Evolutionary conservation across 2,113 vertebrate genomes (phyloP).

Genomic region (Notarius lentiginosus): DNA sequence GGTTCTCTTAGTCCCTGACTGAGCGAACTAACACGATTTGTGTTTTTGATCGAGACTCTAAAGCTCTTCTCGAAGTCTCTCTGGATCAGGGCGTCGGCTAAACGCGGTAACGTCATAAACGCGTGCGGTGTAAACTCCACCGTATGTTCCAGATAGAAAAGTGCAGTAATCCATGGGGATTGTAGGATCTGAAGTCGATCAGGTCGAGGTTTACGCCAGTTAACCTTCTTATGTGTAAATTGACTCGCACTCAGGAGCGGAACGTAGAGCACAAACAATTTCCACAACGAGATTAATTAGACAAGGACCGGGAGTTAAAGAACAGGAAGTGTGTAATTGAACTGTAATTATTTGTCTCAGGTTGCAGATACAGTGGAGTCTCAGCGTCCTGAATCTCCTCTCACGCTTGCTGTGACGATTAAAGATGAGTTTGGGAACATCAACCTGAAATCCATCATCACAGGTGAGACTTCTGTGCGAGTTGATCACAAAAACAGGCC

Average conservation of each 20-base stretch:
- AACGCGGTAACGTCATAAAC: background rate
- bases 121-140: background rate
- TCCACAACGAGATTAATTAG: background rate
- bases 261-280: background rate
- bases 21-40: too few species aligned
- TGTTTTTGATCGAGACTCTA: too few species aligned
- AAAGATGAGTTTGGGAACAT: conserved; percentile 63
- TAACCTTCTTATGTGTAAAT: background rate
- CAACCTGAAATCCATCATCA: conserved; percentile 58
- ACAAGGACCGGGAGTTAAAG: background rate
- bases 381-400: conserved; percentile 44
- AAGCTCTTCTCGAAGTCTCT: too few species aligned
- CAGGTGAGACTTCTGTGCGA: conserved; percentile 53
- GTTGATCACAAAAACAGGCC: background rate
- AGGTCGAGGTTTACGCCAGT: background rate
- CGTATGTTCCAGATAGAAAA: too few species aligned
- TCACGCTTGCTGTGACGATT: conserved; percentile 59
- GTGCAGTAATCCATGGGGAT: too few species aligned
- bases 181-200: background rate
- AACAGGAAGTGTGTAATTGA: background rate
- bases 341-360: conserved; percentile 13
- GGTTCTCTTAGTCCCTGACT: too few species aligned
- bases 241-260: background rate
- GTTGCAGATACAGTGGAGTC: background rate
- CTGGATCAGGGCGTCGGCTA: background rate